These are phyloP conservation scores for Rhysida immarginata DNA, from an alignment of 1,140 invertebrate species.

Conservation along the genomic window DNA sequence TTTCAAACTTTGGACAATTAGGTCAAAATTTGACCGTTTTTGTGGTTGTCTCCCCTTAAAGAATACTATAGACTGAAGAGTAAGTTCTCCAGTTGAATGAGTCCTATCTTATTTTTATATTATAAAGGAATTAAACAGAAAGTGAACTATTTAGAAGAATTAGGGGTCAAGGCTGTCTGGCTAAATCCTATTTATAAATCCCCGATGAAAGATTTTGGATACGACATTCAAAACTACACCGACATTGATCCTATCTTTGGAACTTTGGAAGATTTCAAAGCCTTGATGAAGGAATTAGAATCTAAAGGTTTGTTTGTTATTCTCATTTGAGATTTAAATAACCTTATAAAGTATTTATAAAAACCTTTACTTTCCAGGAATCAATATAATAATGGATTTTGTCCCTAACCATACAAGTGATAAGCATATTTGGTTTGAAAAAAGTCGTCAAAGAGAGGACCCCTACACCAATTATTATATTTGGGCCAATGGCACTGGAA, in stretches of 20 bases:
- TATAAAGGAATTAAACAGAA: conserved; percentile 25
- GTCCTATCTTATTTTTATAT: too few relatives aligned
- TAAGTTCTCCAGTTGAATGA: too few relatives aligned
- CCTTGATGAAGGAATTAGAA: conserved; percentile 29
- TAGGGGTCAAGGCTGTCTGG: conserved; percentile 39
- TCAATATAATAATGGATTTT: conserved; percentile 66
- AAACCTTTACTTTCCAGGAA: conserved; percentile 40
- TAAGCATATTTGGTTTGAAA: conserved; percentile 57
- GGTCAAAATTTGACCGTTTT: too few relatives aligned
- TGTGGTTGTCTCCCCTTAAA: too few relatives aligned
- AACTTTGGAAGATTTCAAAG: conserved; percentile 44
- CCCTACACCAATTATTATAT: conserved; percentile 59
- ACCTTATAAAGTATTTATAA: conserved; percentile 3
- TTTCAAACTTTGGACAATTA: too few relatives aligned
- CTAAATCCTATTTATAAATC: conserved; percentile 53
- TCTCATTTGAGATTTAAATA: too few relatives aligned
- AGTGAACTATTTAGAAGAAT: conserved; percentile 27
- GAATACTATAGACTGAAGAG: too few relatives aligned
- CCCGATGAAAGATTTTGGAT: conserved; percentile 48
- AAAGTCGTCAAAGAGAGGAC: conserved; percentile 41
- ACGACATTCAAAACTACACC: conserved; percentile 46
- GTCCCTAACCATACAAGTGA: conserved; percentile 73
- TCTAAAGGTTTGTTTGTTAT: conserved; percentile 23
- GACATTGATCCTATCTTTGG: conserved; percentile 42
- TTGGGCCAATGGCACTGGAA: conserved; percentile 46